Evolutionary conservation across 2,888 invertebrate species (phyloP), one percentile per base, ranked within the genome.

Genomic region (Nymphalis polychloros): DNA sequence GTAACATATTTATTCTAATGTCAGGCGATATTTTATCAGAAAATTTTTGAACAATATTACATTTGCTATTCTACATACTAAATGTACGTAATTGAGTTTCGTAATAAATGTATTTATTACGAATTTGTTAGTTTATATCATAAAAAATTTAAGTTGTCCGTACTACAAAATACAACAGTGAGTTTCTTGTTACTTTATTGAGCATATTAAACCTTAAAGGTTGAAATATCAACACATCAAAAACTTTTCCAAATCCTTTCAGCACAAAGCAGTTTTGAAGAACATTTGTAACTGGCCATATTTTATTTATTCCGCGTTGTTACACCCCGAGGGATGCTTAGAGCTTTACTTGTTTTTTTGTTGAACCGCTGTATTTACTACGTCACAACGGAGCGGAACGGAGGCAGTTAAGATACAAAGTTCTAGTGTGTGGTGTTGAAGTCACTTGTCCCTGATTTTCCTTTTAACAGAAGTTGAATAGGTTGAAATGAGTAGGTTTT

Each of bases 1-100:
- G 57, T 67, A 52, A 67, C 49, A 55, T 67, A 67, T 61, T 67
- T 62, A 61, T 49, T 55, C 31, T 48, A 27, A 8, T 55, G 13
- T 55, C 55, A 53, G 3, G 20, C 47, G 48, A 62, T 62, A 55
- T 67, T 55, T 62, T 55, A 66, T 61, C 47, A 55, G 31, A 46
- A 50, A 46, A 35, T 23, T 59, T 41, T 6, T 50, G n/a, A 17
- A 20, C 17, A 62, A 49, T 17, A 17, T 35, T 7, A 17, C 57
- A 64, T 55, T 55, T 63, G 20, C 48, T 48, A 57, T 49, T 64
- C 31, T 41, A 10, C 10, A 57, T 57, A 35, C 35, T n/a, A n/a
- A n/a, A 53, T 53, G 31, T 17, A 31, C 27, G 41, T 41, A 13
- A 13, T 13, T 13, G 13, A 13, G 13, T 41, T 41, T 41, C 3